Base-by-base conservation (phyloP, 2,113 vertebrate genomes). In the Channa argus region DNA sequence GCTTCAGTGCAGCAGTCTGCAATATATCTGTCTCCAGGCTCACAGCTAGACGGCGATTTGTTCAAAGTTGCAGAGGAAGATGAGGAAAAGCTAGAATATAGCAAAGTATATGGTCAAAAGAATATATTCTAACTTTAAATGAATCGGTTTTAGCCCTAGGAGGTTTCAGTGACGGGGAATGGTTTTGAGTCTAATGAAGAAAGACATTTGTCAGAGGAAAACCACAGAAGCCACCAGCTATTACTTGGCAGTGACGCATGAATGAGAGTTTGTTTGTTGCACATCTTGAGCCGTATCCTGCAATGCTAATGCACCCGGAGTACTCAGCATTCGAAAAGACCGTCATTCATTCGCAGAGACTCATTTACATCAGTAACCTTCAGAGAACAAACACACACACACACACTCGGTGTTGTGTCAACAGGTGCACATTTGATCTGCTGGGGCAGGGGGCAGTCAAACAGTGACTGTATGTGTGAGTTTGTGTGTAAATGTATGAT, bases 381-480 rank as follows among this genome's bases (percentile, higher is more conserved):
- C 37, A 53, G 11, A 49, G 44, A 70, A 50, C 52, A 53, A 67
- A 51, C 58, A 36, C 6, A 46, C 59, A 47, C 59, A 47, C 47
- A 55, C 53, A 49, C 50, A 46, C 14, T 10, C 49, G 9, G 37
- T 54, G 52, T 87, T 92, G 88, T 88, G 83, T 89, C 79, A 88
- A 89, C 88, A 90, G 85, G 83, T 88, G 76, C 73, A 71, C 80
- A 73, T 77, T 77, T 63, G 88, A 77, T 63, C 46, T 77, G 58
- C 43, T 65, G 58, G 33, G 33, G 45, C 47, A 11, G 69, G 36
- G 24, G 44, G 59, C 47, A 46, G 60, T 38, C 62, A 67, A 45
- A 83, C 65, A 76, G 43, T 34, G 34, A 11, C 39, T 63, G 59
- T 55, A 76, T 62, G 45, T 41, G 34, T 37, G 34, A 3, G 70